phyloP scores from a whole-genome alignment of 2,113 vertebrate species.

The Lates calcarifer region DNA sequence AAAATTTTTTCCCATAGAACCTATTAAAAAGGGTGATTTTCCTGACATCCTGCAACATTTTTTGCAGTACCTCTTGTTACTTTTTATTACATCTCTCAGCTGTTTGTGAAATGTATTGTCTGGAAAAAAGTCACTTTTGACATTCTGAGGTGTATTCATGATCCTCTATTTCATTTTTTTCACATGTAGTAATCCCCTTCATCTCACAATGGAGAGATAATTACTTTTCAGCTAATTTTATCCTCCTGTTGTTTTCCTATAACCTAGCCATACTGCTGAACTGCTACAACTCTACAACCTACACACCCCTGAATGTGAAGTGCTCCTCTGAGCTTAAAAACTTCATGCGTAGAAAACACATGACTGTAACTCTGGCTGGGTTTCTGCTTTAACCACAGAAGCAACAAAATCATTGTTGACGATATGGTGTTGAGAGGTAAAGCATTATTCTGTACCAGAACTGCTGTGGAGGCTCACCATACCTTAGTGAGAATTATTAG shows the following conservation, averaged over 20 bases:
- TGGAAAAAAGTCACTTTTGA: too few species aligned
- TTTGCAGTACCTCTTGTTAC: background rate
- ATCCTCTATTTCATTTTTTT: too few species aligned
- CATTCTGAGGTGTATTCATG: too few species aligned
- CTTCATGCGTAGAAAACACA: background rate
- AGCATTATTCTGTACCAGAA: background rate
- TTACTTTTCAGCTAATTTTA: background rate
- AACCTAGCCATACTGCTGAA: background rate
- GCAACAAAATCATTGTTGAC: background rate
- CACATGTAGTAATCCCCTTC: background rate
- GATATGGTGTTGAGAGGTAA: background rate
- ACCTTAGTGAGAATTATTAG: too few species aligned
- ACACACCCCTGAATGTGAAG: background rate
- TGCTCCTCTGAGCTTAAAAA: background rate
- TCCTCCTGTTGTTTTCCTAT: too few species aligned
- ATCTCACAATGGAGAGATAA: background rate
- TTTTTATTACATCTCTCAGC: background rate
- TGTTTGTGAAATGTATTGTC: background rate
- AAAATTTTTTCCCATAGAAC: background rate
- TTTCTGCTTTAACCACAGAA: background rate
- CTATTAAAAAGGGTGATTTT: background rate
- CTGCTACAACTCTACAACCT: too few species aligned
- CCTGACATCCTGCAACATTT: background rate
- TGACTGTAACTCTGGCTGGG: background rate
- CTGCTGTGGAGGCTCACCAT: background rate